These are phyloP conservation scores for Delia radicum DNA, from an alignment of 1,140 invertebrate genomes.

Conservation along the genomic window DNA sequence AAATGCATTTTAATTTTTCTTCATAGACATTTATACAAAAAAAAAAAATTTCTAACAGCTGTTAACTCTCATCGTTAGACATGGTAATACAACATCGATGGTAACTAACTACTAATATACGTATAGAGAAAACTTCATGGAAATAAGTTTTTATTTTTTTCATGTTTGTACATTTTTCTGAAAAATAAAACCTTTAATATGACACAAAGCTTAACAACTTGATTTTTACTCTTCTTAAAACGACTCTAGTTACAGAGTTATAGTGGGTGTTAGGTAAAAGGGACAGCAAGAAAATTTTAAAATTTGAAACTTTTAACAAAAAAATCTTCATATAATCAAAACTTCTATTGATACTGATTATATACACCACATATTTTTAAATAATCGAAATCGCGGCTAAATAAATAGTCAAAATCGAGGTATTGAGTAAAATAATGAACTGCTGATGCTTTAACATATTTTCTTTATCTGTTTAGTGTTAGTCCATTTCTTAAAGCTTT, in stretches of 20 bases:
- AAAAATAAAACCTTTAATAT: neutral
- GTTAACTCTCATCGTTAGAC: constrained; percentile 1
- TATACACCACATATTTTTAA: no score
- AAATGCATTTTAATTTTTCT: neutral
- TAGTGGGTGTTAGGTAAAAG: neutral
- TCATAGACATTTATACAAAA: neutral
- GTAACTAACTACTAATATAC: neutral
- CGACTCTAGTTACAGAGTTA: neutral
- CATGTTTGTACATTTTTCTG: neutral
- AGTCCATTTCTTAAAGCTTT: no score
- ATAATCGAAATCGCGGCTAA: no score
- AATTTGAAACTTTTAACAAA: no score
- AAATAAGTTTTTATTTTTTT: neutral
- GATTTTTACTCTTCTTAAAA: neutral
- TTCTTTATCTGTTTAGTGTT: no score
- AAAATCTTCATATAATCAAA: no score
- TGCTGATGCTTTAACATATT: no score
- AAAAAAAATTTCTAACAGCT: neutral
- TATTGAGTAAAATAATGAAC: no score
- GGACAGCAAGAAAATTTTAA: no score
- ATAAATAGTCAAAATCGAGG: no score
- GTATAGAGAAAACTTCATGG: neutral
- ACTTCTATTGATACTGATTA: no score
- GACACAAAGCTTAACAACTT: neutral
- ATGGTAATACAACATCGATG: neutral